phyloP scores from a whole-genome alignment of 2,888 invertebrate genomes.

The Rhorus exstirpatorius region DNA sequence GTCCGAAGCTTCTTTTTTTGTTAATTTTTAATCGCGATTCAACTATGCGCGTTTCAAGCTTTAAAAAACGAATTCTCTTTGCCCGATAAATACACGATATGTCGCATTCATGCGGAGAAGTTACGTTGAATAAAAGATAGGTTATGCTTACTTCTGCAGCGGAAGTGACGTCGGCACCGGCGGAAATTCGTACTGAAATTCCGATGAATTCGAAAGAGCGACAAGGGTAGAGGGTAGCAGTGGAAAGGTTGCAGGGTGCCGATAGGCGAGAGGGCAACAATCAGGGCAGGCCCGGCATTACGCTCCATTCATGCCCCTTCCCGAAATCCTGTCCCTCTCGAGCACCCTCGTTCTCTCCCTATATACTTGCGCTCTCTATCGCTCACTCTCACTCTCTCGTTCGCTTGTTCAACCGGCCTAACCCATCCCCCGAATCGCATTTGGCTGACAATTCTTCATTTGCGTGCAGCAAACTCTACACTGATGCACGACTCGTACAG shows the following conservation, averaged over 20 bases:
- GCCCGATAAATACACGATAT: background rate
- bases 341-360: constrained; percentile 70
- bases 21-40: background rate
- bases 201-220: constrained; percentile 78
- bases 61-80: too few relatives aligned
- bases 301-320: constrained; percentile 84
- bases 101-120: background rate
- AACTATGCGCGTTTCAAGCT: background rate
- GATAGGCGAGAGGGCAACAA: constrained; percentile 81
- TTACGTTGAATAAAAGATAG: constrained; percentile 21
- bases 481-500: constrained; percentile 60
- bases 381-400: constrained; percentile 67
- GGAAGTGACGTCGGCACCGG: constrained; percentile 82
- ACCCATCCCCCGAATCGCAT: constrained; percentile 76
- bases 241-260: constrained; percentile 64
- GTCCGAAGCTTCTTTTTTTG: constrained; percentile 1
- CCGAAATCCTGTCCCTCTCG: constrained; percentile 60
- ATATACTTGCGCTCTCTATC: constrained; percentile 46
- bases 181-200: constrained; percentile 84
- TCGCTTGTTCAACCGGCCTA: constrained; percentile 38
- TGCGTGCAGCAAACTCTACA: constrained; percentile 83
- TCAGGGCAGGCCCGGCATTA: constrained; percentile 85
- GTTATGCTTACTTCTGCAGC: constrained; percentile 77
- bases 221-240: constrained; percentile 73
- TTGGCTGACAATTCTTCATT: constrained; percentile 86